Base-by-base conservation (phyloP, 92 coral and sea anemone genomes). In the Porites rus region DNA sequence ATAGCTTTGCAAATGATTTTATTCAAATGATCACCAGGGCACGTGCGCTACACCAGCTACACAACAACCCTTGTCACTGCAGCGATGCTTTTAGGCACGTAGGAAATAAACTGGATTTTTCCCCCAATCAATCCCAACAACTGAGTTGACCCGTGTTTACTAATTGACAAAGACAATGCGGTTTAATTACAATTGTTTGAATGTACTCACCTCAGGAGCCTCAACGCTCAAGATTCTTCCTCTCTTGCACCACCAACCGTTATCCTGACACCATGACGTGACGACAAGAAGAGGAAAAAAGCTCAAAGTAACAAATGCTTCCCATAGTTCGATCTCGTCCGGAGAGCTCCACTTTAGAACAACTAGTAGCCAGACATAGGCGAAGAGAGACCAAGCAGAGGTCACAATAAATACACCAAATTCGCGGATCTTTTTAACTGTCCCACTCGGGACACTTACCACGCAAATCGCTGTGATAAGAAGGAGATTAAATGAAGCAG, bases 191-290 rank as follows among this genome's bases (percentile, higher is more conserved):
- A 53, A 52, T 67, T 21, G 52, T 82, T 13, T 59, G 19, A 70
- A 74, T 7, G 63, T 50, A 81, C 94, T 73, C 73, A 95, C 98
- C 89, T 95, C 91, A 1, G 98, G 98, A 1, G 90, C 69, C 2
- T 95, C 98, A n/a, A 95, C 96, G 28, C 88, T 95, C 17, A 95
- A 80, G 3, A 93, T 88, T 76, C 91, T 82, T 0, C 87, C 90
- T 19, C 91, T 79, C 52, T 69, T 86, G 13, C 83, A 87, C 98
- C 98, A 95, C 98, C 98, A 95, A 2, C 98, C 96, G 52, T 95
- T 87, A 46, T 95, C 98, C 72, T 92, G 96, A 70, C 98, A 95
- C 98, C 98, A 95, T 7, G 98, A 83, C 3, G 93, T 95, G 31
- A 95, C 51, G 4, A 95, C 98, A 43, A 95, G 83, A 13, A 91